Base-by-base conservation (phyloP, 2,888 invertebrate genomes). In the Zelleria hepariella region DNA sequence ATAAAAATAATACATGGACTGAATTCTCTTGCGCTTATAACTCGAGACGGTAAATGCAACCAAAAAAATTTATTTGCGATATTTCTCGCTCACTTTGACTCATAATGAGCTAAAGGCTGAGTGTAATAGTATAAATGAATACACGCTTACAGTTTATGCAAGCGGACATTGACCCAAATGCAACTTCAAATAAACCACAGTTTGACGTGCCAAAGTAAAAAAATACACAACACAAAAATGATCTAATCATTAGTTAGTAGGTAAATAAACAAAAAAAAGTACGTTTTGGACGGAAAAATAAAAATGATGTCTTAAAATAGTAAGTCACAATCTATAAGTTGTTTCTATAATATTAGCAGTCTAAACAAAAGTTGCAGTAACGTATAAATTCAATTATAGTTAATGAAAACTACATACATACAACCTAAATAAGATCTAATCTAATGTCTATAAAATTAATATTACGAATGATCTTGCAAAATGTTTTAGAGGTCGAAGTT, bases 261-360 rank as follows among this genome's bases (percentile, higher is more conserved):
- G 15, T 1, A 42, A 32, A 32, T 7, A 42, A 51, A 51, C 48
- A 73, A 65, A 62, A 67, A 72, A 72, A 63, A 65, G 62, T 67
- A 58, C 48, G 56, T 70, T 81, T 78, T 86, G 86, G 86, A 86
- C 86, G 86, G 86, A 84, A 77, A 81, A 80, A 67, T 65, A 71
- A 72, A 67, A 69, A 27, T 54, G 56, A 62, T 62, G 70, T 66
- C 62, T 62, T 68, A 67, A n/a, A 59, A 60, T 10, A 42, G 63
- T 61, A 66, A 67, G 68, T 32, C 61, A 60, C 55, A 60, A 61
- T 55, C 60, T 61, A 60, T 26, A n/a, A 25, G n/a, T n/a, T n/a
- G n/a, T n/a, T n/a, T n/a, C n/a, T n/a, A n/a, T 58, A 59, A 51
- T 54, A 10, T 70, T 69, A 65, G 66, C 71, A 73, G 72, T 72